These are phyloP conservation scores for Crematogaster levior DNA, from an alignment of 2,888 invertebrate species.

Conservation along the genomic window DNA sequence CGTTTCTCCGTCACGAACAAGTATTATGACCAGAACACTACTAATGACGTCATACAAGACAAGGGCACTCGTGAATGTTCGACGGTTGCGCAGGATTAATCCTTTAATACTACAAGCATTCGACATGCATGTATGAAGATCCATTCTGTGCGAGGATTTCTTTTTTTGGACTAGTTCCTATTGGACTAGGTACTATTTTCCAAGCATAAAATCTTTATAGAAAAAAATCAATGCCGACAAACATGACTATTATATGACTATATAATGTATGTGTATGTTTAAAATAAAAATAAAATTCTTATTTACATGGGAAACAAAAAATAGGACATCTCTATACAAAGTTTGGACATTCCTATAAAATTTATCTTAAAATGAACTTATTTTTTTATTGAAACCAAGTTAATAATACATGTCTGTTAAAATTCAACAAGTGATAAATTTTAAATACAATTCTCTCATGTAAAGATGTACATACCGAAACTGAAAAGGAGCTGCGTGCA, in stretches of 20 bases:
- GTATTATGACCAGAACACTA: constrained; percentile 46
- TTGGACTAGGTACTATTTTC: background rate
- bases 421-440: too few relatives aligned
- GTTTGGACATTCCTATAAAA: background rate
- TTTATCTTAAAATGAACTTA: background rate
- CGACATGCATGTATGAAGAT: background rate
- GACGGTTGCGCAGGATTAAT: constrained; percentile 66
- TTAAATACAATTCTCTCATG: too few relatives aligned
- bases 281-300: constrained; percentile 3
- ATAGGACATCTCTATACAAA: background rate
- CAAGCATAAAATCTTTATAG: background rate
- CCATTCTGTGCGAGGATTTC: background rate
- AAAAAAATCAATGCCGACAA: background rate
- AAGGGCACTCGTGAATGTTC: constrained; percentile 71
- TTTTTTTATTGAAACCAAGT: background rate
- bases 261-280: background rate
- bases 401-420: too few relatives aligned
- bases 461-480: too few relatives aligned
- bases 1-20: constrained; percentile 46
- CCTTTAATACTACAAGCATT: constrained; percentile 67
- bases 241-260: background rate
- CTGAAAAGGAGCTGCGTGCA: too few relatives aligned
- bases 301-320: background rate
- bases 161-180: background rate
- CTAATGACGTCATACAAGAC: constrained; percentile 72